These are phyloP conservation scores for Drosophila borborema DNA, from an alignment of 2,888 invertebrate species.

Conservation along the genomic window DNA sequence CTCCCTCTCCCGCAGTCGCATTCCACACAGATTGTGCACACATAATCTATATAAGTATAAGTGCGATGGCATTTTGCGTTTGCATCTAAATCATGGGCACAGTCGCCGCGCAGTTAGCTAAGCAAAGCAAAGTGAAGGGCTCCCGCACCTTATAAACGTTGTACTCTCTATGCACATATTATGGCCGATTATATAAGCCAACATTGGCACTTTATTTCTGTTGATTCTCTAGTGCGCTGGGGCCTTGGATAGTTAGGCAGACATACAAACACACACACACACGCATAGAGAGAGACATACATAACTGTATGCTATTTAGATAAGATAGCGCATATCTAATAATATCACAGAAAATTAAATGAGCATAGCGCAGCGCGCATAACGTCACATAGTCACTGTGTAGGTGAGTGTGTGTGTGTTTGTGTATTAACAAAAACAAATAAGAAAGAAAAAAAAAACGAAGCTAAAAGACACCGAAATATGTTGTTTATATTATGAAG, in stretches of 20 bases:
- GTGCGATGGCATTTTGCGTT: conserved; percentile 20
- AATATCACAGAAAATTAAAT: conserved; percentile 57
- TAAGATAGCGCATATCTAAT: conserved; percentile 78
- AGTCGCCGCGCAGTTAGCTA: conserved; percentile 6
- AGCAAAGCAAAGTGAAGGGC: conserved; percentile 26
- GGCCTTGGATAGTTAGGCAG: conserved; percentile 52
- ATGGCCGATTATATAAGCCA: conserved; percentile 65
- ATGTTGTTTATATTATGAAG: conserved; percentile 48
- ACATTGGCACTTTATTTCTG: conserved; percentile 34
- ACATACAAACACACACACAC: conserved; percentile 6
- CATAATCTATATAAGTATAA: conserved; percentile 57
- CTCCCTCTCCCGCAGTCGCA: conserved; percentile 21
- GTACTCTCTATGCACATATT: conserved; percentile 27
- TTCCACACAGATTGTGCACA: conserved; percentile 66
- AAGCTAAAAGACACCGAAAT: conserved; percentile 13
- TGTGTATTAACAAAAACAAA: conserved; percentile 15
- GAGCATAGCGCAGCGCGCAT: conserved; percentile 43
- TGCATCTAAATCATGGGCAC: conserved; percentile 31
- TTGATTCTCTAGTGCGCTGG: conserved; percentile 30
- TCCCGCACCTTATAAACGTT: conserved; percentile 7
- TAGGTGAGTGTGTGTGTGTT: not conserved
- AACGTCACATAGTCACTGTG: conserved; percentile 64
- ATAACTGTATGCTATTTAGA: conserved; percentile 58
- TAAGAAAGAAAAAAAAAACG: not conserved
- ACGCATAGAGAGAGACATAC: not conserved